These are phyloP conservation scores for Whitmania pigra DNA, from an alignment of 1,140 invertebrate genomes.

Conservation along the genomic window DNA sequence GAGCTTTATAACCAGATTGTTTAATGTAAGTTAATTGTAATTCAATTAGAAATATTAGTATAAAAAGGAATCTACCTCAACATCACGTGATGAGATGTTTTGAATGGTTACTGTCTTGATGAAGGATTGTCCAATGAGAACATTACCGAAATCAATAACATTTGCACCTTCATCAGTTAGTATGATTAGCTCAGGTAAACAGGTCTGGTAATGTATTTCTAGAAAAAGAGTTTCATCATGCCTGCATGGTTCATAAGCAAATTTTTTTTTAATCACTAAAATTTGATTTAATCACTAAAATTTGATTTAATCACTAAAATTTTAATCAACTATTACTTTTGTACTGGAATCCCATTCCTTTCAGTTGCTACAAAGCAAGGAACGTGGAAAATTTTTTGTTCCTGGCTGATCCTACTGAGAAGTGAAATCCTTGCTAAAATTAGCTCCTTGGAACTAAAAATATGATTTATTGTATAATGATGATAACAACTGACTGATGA, in stretches of 20 bases:
- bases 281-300: too few species aligned
- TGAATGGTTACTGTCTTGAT: not conserved
- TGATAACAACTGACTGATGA: too few species aligned
- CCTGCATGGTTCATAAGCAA: not conserved
- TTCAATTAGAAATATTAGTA: not conserved
- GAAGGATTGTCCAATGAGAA: not conserved
- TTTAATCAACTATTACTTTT: not conserved
- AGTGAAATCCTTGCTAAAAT: too few species aligned
- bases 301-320: not conserved
- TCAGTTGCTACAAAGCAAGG: not conserved
- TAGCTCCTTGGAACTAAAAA: too few species aligned
- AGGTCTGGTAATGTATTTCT: not conserved
- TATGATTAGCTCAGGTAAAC: not conserved
- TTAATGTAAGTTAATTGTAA: not conserved
- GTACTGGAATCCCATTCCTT: not conserved
- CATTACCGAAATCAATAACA: not conserved
- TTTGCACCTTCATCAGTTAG: not conserved
- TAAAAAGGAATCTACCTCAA: not conserved
- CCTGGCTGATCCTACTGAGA: too few species aligned
- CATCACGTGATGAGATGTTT: not conserved
- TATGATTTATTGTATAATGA: too few species aligned
- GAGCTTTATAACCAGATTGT: not conserved
- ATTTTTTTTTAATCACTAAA: too few species aligned
- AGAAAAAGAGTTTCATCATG: not conserved
- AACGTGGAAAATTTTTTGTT: too few species aligned